Evolutionary conservation across 2,888 invertebrate genomes (phyloP).

Genomic region (Himalopsyche anomala): DNA sequence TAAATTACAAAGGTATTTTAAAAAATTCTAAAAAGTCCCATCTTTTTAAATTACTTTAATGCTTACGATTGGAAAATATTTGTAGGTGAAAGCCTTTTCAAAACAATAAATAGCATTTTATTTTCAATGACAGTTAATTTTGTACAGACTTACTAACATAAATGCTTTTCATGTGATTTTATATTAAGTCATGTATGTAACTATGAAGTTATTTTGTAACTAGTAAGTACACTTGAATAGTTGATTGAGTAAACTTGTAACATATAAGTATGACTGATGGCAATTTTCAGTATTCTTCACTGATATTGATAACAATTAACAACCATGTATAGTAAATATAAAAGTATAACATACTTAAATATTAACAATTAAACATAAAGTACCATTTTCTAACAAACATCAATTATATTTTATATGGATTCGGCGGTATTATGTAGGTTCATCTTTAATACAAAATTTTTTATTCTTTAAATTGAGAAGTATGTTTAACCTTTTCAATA

Average conservation of each 20-base stretch:
- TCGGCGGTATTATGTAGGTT: no score
- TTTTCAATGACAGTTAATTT: background rate
- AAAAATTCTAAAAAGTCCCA: background rate
- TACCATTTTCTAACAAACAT: no score
- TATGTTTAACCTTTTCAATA: no score
- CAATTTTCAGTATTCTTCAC: background rate
- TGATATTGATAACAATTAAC: background rate
- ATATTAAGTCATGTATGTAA: background rate
- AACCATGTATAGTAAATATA: no score
- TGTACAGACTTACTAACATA: background rate
- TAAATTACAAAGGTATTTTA: background rate
- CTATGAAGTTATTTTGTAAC: background rate
- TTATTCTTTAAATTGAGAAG: no score
- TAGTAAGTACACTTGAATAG: background rate
- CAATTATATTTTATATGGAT: no score
- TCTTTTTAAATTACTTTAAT: background rate
- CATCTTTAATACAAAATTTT: no score
- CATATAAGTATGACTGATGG: background rate
- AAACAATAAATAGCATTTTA: slow-evolving; percentile 4
- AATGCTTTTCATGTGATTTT: slow-evolving; percentile 5
- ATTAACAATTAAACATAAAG: no score
- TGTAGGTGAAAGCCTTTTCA: background rate
- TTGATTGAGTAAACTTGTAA: background rate
- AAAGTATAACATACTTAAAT: no score
- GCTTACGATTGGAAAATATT: background rate